Percentiles rank a stretch among this genome's conserved stretches.
Evolutionary conservation across 2,888 invertebrate species (phyloP).

Genomic region (Synanthedon tipuliformis): DNA sequence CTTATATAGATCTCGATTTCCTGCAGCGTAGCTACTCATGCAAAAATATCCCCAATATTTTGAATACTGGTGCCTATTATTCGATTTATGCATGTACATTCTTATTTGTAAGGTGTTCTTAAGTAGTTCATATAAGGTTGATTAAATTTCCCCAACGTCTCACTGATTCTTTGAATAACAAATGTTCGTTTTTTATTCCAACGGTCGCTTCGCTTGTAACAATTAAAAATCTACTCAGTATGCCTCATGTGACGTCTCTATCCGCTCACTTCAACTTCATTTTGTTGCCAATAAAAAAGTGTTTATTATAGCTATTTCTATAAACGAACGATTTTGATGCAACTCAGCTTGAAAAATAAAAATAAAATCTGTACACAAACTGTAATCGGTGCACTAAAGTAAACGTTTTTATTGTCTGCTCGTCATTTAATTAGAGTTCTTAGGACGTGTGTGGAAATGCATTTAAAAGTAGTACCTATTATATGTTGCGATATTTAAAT

Average conservation of each 20-base stretch:
- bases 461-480: neutral
- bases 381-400: conserved; percentile 25
- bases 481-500: no score
- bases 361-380: neutral
- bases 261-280: conserved; percentile 38
- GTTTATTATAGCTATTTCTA: conserved; percentile 33
- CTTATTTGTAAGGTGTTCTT: no score
- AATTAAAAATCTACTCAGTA: conserved; percentile 61
- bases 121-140: neutral
- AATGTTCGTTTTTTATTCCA: conserved; percentile 40
- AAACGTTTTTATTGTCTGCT: conserved; percentile 39
- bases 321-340: conserved; percentile 43
- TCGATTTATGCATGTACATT: no score
- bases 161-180: conserved; percentile 39
- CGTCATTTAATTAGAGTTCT: conserved; percentile 39
- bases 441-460: conserved; percentile 25
- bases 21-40: no score
- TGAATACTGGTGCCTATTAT: no score
- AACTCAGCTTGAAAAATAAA: conserved; percentile 27
- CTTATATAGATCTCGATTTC: no score
- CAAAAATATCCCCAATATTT: no score
- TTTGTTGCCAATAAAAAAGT: conserved; percentile 52
- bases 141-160: conserved; percentile 11
- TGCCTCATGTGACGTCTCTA: conserved; percentile 33
- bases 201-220: conserved; percentile 29